Conservation (phyloP, 2,888 invertebrate genomes). For the Sesia bembeciformis region DNA sequence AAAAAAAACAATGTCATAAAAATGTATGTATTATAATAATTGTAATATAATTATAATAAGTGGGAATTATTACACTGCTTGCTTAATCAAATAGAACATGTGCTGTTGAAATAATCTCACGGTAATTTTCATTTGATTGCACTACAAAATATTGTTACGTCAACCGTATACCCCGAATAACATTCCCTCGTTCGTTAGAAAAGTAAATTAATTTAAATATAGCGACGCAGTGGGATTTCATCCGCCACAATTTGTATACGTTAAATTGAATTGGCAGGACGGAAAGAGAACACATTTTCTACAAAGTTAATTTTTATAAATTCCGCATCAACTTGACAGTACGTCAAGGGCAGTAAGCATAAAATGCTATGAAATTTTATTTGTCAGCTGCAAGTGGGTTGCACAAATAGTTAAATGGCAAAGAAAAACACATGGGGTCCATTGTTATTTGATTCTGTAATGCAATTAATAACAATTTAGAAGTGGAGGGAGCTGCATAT, state of each 20-base stretch:
- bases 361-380: slow-evolving; percentile 15
- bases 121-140: not conserved
- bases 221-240: slow-evolving; percentile 44
- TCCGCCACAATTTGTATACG: slow-evolving; percentile 48
- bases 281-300: slow-evolving; percentile 18
- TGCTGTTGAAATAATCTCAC: not conserved
- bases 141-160: not conserved
- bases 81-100: not conserved
- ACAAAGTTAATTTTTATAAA: slow-evolving; percentile 8
- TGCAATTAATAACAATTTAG: slow-evolving; percentile 70
- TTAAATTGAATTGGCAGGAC: slow-evolving; percentile 48
- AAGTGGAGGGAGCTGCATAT: slow-evolving; percentile 27
- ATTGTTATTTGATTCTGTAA: slow-evolving; percentile 47
- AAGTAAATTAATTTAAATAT: slow-evolving; percentile 54
- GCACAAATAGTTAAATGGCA: slow-evolving; percentile 49
- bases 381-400: slow-evolving; percentile 23
- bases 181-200: slow-evolving; percentile 52
- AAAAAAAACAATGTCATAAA: too few species aligned
- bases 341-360: slow-evolving; percentile 13
- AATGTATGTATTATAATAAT: too few species aligned
- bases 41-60: too few species aligned
- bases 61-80: not conserved
- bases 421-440: slow-evolving; percentile 69
- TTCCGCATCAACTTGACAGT: not conserved
- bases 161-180: slow-evolving; percentile 9